Percentiles rank a stretch among this genome's conserved stretches.
Conservation (phyloP, 2,113 vertebrate species). For the Corydoras maculifer region DNA sequence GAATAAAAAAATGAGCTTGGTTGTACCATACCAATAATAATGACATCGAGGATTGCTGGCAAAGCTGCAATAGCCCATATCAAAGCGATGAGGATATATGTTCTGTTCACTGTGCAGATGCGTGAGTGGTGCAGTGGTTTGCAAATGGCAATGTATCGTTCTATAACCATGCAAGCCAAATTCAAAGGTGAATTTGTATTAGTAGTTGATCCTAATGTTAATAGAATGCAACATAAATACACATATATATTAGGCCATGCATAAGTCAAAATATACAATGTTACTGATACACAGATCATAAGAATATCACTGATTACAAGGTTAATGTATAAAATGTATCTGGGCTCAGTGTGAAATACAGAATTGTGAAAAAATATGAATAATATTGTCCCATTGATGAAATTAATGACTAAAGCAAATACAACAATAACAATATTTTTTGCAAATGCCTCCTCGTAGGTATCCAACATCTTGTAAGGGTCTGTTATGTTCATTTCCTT, state of each 20-base stretch:
- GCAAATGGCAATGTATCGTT: conserved; percentile 63
- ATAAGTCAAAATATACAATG: conserved; percentile 43
- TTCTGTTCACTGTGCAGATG: conserved; percentile 48
- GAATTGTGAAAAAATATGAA: conserved; percentile 44
- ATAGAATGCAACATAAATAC: conserved; percentile 36
- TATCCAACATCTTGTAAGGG: neutral
- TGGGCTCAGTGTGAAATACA: conserved; percentile 47
- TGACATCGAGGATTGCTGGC: no score
- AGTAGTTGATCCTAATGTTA: conserved; percentile 31
- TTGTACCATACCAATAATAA: no score
- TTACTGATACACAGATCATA: conserved; percentile 42
- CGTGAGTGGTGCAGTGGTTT: conserved; percentile 54
- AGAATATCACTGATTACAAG: conserved; percentile 58
- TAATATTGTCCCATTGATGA: conserved; percentile 50
- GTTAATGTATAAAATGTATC: conserved; percentile 58
- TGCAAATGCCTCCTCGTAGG: conserved; percentile 25
- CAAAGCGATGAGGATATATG: no score
- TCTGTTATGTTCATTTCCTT: conserved; percentile 39
- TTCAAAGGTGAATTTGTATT: conserved; percentile 57
- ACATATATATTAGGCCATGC: conserved; percentile 13
- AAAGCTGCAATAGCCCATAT: no score
- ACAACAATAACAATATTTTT: conserved; percentile 47
- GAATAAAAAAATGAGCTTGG: no score
- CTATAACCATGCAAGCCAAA: conserved; percentile 63
- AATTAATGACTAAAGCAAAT: conserved; percentile 42